These are phyloP conservation scores for Apostichopus leukothele DNA, from an alignment of 53 echinoderm and acorn worm species.

Conservation along the genomic window DNA sequence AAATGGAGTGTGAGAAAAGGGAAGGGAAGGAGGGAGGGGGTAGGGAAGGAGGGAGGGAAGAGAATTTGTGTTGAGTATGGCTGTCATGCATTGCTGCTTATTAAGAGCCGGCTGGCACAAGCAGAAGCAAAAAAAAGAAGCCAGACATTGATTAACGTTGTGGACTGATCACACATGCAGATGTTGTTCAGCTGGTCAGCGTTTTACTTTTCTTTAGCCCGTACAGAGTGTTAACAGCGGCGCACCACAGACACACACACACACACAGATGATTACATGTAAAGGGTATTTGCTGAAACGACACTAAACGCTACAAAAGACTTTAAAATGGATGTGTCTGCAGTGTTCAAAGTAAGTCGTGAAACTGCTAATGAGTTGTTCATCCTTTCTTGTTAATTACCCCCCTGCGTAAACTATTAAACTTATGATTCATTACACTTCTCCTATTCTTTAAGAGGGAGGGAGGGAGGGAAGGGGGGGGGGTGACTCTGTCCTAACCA, in stretches of 20 bases:
- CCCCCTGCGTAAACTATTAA: too few species aligned
- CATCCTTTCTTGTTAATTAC: too few species aligned
- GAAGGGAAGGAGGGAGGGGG: not conserved
- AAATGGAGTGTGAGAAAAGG: not conserved
- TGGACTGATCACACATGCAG: not conserved
- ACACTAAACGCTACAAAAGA: too few species aligned
- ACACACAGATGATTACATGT: not conserved
- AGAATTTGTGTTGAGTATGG: conserved; percentile 33
- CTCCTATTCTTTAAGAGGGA: too few species aligned
- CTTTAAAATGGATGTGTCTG: too few species aligned
- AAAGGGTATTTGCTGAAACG: too few species aligned
- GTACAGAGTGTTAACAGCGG: not conserved
- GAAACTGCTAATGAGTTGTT: too few species aligned
- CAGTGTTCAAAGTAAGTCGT: too few species aligned
- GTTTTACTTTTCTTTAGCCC: not conserved
- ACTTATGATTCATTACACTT: too few species aligned
- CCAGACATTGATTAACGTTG: not conserved
- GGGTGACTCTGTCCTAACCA: too few species aligned
- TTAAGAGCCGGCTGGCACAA: conserved; percentile 1
- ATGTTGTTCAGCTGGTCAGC: not conserved
- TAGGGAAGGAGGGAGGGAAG: not conserved
- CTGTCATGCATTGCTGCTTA: conserved; percentile 34
- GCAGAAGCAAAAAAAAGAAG: conserved; percentile 24
- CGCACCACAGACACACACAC: not conserved
- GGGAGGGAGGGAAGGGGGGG: too few species aligned